Conservation (phyloP, 2,113 vertebrate genomes). For the Tauraco erythrolophus region DNA sequence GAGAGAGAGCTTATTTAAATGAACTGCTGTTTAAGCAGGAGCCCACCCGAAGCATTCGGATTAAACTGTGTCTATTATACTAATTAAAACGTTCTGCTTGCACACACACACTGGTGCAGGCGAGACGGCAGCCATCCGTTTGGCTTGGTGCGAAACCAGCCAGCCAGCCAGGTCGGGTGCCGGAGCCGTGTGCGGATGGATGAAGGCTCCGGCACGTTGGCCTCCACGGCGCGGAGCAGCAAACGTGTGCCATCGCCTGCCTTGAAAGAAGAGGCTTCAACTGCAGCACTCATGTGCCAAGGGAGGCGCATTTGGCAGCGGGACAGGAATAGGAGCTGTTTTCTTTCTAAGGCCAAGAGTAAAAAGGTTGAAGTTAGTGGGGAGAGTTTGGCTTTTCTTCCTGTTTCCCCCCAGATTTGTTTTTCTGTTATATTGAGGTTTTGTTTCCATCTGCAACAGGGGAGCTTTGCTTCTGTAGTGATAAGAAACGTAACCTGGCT, state of each 20-base stretch:
- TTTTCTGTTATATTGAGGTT: not conserved
- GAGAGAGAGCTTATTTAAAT: constrained; percentile 57
- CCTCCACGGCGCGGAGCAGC: rapidly evolving
- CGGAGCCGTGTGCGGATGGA: rapidly evolving
- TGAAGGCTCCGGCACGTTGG: rapidly evolving
- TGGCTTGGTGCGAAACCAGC: not conserved
- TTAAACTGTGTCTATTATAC: not conserved
- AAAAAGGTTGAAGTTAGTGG: not conserved
- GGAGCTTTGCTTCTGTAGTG: not conserved
- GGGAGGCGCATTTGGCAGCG: rapidly evolving
- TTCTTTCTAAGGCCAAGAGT: not conserved
- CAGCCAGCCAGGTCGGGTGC: not conserved
- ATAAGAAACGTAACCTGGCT: rapidly evolving
- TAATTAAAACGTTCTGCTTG: constrained; percentile 14
- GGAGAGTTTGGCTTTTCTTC: not conserved
- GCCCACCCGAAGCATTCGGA: not conserved
- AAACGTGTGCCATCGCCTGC: not conserved
- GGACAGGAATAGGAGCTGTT: not conserved
- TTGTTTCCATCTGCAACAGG: not conserved
- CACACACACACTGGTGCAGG: rapidly evolving
- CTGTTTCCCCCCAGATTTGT: not conserved
- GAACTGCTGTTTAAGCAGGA: constrained; percentile 10
- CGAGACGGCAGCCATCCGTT: rapidly evolving
- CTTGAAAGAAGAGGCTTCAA: not conserved
- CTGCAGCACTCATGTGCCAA: rapidly evolving